Evolutionary conservation across 1,140 invertebrate genomes (phyloP), one percentile per base, ranked within the genome.

Genomic region (Planococcus citri): DNA sequence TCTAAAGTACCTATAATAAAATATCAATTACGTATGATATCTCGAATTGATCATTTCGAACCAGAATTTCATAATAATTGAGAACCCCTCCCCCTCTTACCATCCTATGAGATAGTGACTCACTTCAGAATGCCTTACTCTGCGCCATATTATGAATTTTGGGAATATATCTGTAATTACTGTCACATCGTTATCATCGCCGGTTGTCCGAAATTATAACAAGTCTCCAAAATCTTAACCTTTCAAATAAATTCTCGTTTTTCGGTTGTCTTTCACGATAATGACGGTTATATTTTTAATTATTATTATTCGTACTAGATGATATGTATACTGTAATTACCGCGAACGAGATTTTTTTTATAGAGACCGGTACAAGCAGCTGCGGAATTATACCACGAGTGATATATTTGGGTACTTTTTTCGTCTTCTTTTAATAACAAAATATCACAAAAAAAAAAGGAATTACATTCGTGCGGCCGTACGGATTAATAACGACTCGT

Each of bases 261-360:
- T 51, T 51, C 41, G 41, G 6, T 51, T 51, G 41, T 51, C 41
- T 20, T 51, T 51, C 41, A 20, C 41, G 33, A 51, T 51, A 51
- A 51, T n/a, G 41, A 51, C n/a, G 41, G 41, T 51, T 51, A 51
- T 51, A 51, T 51, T 51, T 51, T 51, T 51, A 51, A 51, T 51
- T 51, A 51, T 51, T 20, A 51, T 8, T 17, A 51, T 51, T 51
- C 41, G 41, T 51, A 51, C 41, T 51, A 51, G 41, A 51, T 51
- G 41, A 51, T 51, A n/a, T 12, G 29, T 51, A 51, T 51, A 51
- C 41, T 4, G n/a, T 51, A 51, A 51, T 51, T 51, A 51, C 41
- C 41, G 17, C 41, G 17, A 33, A 33, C 29, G 29, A 6, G 29
- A 12, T 33, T 33, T 33, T 33, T 33, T 33, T 33, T 33, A 33